phyloP scores from a whole-genome alignment of 2,797 vertebrate species.

The Tiaroga cobitis region DNA sequence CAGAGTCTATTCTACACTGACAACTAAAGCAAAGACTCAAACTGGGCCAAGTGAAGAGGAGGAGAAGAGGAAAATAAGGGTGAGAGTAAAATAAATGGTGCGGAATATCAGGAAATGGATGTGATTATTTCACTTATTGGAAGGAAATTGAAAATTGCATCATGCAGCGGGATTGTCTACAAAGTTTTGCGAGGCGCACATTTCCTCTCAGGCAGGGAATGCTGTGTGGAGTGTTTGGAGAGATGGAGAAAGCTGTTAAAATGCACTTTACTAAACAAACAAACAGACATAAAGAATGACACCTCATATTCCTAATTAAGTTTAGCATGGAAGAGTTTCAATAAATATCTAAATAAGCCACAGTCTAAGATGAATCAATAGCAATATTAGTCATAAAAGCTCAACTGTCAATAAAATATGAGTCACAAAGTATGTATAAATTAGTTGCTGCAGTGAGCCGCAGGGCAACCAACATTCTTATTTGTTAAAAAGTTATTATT shows the following conservation, averaged over 20 bases:
- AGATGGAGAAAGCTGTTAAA: background rate
- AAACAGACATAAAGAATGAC: background rate
- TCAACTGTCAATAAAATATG: background rate
- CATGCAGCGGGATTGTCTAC: constrained; percentile 33
- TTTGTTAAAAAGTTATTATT: constrained; percentile 16
- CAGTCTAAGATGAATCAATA: background rate
- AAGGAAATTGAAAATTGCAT: constrained; percentile 51
- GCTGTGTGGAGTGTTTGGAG: background rate
- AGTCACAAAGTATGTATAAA: constrained; percentile 9
- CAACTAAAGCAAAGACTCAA: constrained; percentile 29
- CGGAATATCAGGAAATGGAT: constrained; percentile 40
- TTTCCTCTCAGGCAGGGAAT: background rate
- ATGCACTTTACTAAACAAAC: background rate
- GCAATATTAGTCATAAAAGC: background rate
- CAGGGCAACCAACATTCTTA: background rate
- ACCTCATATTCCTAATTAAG: background rate
- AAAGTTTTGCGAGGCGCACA: background rate
- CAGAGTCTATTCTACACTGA: constrained; percentile 32
- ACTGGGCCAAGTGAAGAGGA: constrained; percentile 32
- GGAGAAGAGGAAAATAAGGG: constrained; percentile 16
- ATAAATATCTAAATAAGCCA: background rate
- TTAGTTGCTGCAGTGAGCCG: background rate
- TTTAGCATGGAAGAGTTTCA: background rate
- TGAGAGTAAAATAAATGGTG: constrained; percentile 34
- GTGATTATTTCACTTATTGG: constrained; percentile 56